A percentile compares a stretch with the other conserved stretches of the same genome.
phyloP scores from a whole-genome alignment of 92 coral and sea anemone genomes.

The Hydrozoanthus gracilis region DNA sequence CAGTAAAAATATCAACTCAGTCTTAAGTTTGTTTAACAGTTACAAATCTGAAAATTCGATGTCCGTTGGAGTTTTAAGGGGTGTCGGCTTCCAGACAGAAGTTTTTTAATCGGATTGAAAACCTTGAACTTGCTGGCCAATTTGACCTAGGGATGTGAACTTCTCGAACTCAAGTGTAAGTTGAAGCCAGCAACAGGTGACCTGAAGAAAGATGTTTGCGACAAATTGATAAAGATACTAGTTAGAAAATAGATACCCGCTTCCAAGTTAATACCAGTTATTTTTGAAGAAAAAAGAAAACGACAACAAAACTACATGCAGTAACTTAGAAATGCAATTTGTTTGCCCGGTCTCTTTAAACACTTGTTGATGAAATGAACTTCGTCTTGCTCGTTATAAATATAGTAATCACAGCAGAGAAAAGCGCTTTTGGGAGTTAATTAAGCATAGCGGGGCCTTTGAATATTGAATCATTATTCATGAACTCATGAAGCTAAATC shows the following conservation, averaged over 20 bases:
- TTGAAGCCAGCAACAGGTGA: constrained; percentile 39
- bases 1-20: constrained; percentile 15
- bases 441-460: constrained; percentile 35
- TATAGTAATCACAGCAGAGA: constrained; percentile 10
- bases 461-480: constrained; percentile 32
- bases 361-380: constrained; percentile 28
- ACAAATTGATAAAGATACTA: constrained; percentile 38
- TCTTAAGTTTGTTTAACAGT: constrained; percentile 9
- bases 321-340: constrained; percentile 39
- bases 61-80: neutral
- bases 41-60: neutral
- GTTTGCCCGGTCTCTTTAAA: constrained; percentile 32
- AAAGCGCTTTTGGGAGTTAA: constrained; percentile 42
- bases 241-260: constrained; percentile 5
- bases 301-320: constrained; percentile 24
- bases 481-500: constrained; percentile 25
- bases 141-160: constrained; percentile 40
- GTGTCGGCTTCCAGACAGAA: constrained; percentile 13
- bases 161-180: constrained; percentile 45
- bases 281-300: constrained; percentile 13
- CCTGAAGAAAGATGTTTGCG: constrained; percentile 38
- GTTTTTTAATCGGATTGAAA: constrained; percentile 38
- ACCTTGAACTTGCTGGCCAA: constrained; percentile 48
- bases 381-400: neutral
- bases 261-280: constrained; percentile 1